A percentile compares a stretch with the other conserved stretches of the same genome.
Evolutionary conservation across 2,888 invertebrate species (phyloP).

Genomic region (Cephus spinipes): DNA sequence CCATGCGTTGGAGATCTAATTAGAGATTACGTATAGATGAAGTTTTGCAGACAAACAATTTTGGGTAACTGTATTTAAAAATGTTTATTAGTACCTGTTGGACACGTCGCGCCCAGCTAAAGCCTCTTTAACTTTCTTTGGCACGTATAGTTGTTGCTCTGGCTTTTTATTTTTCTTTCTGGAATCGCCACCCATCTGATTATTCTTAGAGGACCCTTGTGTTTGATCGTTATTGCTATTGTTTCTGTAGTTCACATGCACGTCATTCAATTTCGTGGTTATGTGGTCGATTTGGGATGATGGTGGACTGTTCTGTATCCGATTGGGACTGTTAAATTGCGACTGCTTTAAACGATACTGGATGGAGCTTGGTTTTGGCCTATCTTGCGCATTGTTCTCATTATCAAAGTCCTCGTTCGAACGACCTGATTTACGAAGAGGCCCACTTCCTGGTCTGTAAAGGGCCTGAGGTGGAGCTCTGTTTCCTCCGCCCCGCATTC

Average conservation of each 20-base stretch:
- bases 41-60: not conserved
- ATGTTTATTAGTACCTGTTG: slow-evolving; percentile 47
- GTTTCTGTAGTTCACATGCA: slow-evolving; percentile 49
- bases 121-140: slow-evolving; percentile 67
- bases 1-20: slow-evolving; percentile 44
- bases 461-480: slow-evolving; percentile 78
- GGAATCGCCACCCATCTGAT: slow-evolving; percentile 45
- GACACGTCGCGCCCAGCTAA: slow-evolving; percentile 60
- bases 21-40: not conserved
- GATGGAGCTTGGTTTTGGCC: slow-evolving; percentile 50
- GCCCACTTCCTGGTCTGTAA: slow-evolving; percentile 83
- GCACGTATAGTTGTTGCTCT: slow-evolving; percentile 70
- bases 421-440: slow-evolving; percentile 76
- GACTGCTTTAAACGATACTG: slow-evolving; percentile 55
- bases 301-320: slow-evolving; percentile 37
- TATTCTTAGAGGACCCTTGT: slow-evolving; percentile 44
- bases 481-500: slow-evolving; percentile 71
- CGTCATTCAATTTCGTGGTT: slow-evolving; percentile 51
- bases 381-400: slow-evolving; percentile 49
- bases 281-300: slow-evolving; percentile 48
- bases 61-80: not conserved
- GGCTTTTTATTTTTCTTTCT: slow-evolving; percentile 68
- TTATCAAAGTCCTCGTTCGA: slow-evolving; percentile 72
- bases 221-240: slow-evolving; percentile 46
- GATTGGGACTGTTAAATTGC: slow-evolving; percentile 45